phyloP scores from a whole-genome alignment of 2,888 invertebrate genomes.

The Hemaris fuciformis region DNA sequence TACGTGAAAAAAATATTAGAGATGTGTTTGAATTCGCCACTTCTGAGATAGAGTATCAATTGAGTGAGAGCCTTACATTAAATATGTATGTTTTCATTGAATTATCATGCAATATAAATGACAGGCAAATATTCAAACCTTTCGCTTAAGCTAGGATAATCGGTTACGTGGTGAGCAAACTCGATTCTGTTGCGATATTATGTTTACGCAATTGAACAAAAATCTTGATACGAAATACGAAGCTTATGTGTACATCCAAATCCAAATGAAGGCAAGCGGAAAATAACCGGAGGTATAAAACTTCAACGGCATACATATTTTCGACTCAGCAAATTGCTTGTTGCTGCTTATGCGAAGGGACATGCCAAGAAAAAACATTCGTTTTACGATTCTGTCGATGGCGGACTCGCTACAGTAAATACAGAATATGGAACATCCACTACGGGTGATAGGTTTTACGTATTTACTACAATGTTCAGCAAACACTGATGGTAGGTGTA shows the following conservation, averaged over 20 bases:
- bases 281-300: constrained; percentile 8
- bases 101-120: too few relatives aligned
- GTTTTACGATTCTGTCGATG: constrained; percentile 2
- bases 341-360: constrained; percentile 13
- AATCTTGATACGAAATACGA: neutral
- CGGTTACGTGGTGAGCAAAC: too few relatives aligned
- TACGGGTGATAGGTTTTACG: neutral
- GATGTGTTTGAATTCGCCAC: too few relatives aligned
- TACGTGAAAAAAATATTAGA: too few relatives aligned
- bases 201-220: too few relatives aligned
- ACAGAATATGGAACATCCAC: neutral
- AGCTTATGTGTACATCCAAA: neutral
- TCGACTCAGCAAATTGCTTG: constrained; percentile 16
- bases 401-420: neutral
- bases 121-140: too few relatives aligned
- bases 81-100: too few relatives aligned
- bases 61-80: too few relatives aligned
- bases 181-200: too few relatives aligned
- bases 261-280: neutral
- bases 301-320: constrained; percentile 15
- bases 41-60: too few relatives aligned
- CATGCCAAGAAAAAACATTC: constrained; percentile 10
- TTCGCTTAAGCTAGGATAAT: too few relatives aligned
- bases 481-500: neutral
- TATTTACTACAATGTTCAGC: neutral